Base-by-base conservation (phyloP, 2,888 invertebrate species). In the Drosophila pseudotakahashii region DNA sequence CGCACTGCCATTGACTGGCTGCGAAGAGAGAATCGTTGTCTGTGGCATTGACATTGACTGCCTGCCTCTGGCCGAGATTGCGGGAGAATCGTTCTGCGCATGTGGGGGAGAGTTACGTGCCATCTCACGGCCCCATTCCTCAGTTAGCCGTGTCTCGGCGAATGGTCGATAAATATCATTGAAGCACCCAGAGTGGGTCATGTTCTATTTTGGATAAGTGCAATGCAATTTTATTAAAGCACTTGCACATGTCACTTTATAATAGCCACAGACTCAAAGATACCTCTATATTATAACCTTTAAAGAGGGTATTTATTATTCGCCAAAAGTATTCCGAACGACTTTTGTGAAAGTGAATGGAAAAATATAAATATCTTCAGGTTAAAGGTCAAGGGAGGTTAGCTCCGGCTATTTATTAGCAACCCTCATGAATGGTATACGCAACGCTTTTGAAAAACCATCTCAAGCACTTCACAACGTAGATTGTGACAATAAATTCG, bases 21-120 rank as follows among this genome's bases (percentile, higher is more conserved):
- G 55, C 10, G 13, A 10, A 34, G 34, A 19, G 30, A 23, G 32
- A 14, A 11, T 16, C 32, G 30, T 7, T 7, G 39, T 58, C 7
- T 36, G 45, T 61, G 62, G 62, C 62, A 62, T 62, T 67, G 66
- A 67, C 66, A 66, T 66, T 66, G 66, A 37, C 66, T 54, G 45
- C 13, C 61, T 14, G 30, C 30, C 30, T 19, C 45, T 67, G 48
- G 55, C 62, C 47, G 62, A 63, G 62, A 63, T 63, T 63, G 57
- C 62, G 41, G 62, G 23, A 41, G 62, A 34, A 16, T 32, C n/a
- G 23, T 26, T 60, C 62, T 63, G 62, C 62, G 62, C 62, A 63
- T 63, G 62, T 63, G 62, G 62, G 47, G 19, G 62, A 63, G 62
- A 48, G 34, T 16, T 63, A 63, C 62, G 61, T 62, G 62, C 62